These are phyloP conservation scores for Ochropleura plecta DNA, from an alignment of 2,888 invertebrate species.

Conservation along the genomic window DNA sequence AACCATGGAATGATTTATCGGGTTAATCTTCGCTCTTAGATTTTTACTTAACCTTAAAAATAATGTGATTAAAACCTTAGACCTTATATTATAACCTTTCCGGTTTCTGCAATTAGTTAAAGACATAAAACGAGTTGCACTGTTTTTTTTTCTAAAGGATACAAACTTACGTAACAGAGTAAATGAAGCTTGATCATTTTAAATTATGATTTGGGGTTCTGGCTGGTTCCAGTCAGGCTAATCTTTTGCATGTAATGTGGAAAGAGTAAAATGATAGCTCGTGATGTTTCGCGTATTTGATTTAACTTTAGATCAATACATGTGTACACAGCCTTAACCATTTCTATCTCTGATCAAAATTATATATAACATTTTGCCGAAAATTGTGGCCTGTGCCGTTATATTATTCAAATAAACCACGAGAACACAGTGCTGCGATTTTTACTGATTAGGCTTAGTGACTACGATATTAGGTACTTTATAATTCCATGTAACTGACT, in stretches of 20 bases:
- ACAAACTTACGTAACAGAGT: background rate
- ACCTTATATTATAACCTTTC: background rate
- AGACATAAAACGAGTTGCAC: too few species aligned
- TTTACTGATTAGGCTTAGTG: background rate
- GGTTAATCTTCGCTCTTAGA: background rate
- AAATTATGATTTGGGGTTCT: background rate
- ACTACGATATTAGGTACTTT: background rate
- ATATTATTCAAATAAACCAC: background rate
- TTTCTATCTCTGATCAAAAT: background rate
- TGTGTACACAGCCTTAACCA: slow-evolving; percentile 5
- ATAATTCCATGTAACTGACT: background rate
- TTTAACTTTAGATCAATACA: background rate
- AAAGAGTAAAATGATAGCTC: background rate
- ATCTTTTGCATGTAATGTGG: background rate
- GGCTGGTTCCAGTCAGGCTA: background rate
- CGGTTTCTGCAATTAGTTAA: background rate
- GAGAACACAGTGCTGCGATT: too few species aligned
- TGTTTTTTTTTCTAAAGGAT: background rate
- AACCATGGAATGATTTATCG: background rate
- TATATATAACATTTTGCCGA: too few species aligned
- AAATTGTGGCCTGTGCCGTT: background rate
- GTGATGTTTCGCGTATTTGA: background rate
- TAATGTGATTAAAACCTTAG: background rate
- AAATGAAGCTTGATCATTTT: background rate
- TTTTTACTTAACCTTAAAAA: background rate